These are phyloP conservation scores for Tichodroma muraria DNA, from an alignment of 2,113 vertebrate species.

Conservation along the genomic window DNA sequence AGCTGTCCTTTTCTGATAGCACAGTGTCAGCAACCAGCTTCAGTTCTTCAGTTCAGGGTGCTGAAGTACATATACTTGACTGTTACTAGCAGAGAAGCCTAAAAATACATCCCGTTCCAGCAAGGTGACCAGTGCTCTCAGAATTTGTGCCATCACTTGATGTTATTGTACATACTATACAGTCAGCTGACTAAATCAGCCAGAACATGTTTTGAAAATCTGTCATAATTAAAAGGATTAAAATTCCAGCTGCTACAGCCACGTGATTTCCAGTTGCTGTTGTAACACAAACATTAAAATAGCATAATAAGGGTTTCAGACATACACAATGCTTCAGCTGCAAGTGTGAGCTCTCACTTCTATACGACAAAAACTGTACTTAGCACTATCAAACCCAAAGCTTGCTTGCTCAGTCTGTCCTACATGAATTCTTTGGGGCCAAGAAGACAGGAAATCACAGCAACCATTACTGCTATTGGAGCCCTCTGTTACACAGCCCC, in stretches of 20 bases:
- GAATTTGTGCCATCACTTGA: slow-evolving; percentile 57
- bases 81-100: slow-evolving; percentile 70
- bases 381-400: not conserved
- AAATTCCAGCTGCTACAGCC: slow-evolving; percentile 60
- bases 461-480: not conserved
- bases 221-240: slow-evolving; percentile 63
- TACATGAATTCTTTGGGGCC: not conserved
- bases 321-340: not conserved
- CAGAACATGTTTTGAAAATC: slow-evolving; percentile 59
- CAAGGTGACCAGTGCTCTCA: slow-evolving; percentile 57
- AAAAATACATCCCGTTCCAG: slow-evolving; percentile 71
- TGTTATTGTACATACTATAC: slow-evolving; percentile 56
- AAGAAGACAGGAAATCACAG: not conserved
- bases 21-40: slow-evolving; percentile 48
- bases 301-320: slow-evolving; percentile 39
- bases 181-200: slow-evolving; percentile 60
- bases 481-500: not conserved
- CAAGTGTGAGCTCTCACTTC: not conserved
- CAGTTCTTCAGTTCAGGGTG: slow-evolving; percentile 23
- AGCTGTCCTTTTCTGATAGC: slow-evolving; percentile 63
- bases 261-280: slow-evolving; percentile 53
- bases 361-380: not conserved
- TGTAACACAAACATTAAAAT: slow-evolving; percentile 55
- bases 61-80: slow-evolving; percentile 51
- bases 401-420: not conserved